Base-by-base conservation (phyloP, 2,797 vertebrate species). In the Pseudochirops cupreus region DNA sequence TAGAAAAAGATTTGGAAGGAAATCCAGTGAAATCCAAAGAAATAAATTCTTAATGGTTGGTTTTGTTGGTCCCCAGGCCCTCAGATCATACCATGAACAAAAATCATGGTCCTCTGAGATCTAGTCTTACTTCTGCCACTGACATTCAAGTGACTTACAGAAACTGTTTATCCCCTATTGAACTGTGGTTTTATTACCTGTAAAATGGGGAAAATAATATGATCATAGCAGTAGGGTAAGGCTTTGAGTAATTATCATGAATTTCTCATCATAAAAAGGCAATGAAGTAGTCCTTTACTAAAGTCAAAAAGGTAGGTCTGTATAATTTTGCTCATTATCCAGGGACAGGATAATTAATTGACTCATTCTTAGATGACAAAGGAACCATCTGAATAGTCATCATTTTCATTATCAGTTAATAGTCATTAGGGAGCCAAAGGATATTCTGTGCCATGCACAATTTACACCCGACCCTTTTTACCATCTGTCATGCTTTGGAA, bases 381-480 rank as follows among this genome's bases (percentile, higher is more conserved):
- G 39, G 5, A 91, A 94, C 1, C 13, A 87, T 87, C 18, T 91
- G 24, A 46, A 91, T 92, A 56, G 90, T 62, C 59, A 92, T 54
- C 92, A 74, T 39, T 91, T 46, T 91, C 26, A 57, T 82, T 82
- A 26, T 67, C 28, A 92, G 93, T 93, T 95, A 94, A 90, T 53
- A 82, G 91, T 93, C 24, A 92, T 62, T 93, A 91, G 39, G 16
- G 33, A 95, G 10, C 53, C 26, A 94, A 28, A 62, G 39, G 82
- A 91, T 94, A 9, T 39, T 87, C 12, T 33, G 0, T 57, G 46
- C 24, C 91, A n/a, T 96, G 56, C 6, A 56, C 91, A 11, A 92
- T 91, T 93, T 90, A 93, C 4, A 92, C n/a, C 29, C 90, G 24
- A 21, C 50, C 11, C 29, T 58, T 96, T 97, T 54, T 54, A 53